Evolutionary conservation across 2,113 vertebrate species (phyloP).

Genomic region (Psophia crepitans): DNA sequence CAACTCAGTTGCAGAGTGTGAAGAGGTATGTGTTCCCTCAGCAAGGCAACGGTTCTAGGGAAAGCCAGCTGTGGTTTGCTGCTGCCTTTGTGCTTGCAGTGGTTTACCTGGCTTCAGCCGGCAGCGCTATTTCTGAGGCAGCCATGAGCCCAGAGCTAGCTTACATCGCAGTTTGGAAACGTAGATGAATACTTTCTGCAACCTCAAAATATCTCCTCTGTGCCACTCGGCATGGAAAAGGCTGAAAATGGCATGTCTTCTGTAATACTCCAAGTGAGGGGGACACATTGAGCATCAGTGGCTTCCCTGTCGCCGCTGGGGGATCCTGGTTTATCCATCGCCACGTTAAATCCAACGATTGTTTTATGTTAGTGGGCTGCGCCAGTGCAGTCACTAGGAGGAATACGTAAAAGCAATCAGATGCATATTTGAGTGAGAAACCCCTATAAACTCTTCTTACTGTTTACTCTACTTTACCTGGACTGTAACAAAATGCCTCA

Average conservation of each 20-base stretch:
- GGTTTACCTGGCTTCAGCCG: background rate
- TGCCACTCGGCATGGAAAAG: background rate
- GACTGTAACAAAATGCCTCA: background rate
- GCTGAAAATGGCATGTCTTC: background rate
- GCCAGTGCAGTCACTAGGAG: background rate
- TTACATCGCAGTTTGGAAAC: background rate
- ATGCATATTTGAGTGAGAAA: background rate
- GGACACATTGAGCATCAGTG: background rate
- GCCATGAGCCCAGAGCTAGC: background rate
- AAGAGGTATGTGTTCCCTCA: background rate
- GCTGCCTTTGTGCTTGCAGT: background rate
- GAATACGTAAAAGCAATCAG: background rate
- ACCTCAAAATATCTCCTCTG: background rate
- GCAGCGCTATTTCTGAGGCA: background rate
- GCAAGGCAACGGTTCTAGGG: background rate
- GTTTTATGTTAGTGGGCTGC: background rate
- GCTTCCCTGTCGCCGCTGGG: background rate
- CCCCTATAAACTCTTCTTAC: background rate
- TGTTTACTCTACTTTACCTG: background rate
- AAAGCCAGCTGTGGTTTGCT: background rate
- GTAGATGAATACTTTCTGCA: background rate
- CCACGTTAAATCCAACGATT: background rate
- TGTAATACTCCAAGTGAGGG: background rate
- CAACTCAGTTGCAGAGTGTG: background rate
- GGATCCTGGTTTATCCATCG: background rate